These are phyloP conservation scores for Myripristis murdjan DNA, from an alignment of 2,797 vertebrate genomes.

Conservation along the genomic window DNA sequence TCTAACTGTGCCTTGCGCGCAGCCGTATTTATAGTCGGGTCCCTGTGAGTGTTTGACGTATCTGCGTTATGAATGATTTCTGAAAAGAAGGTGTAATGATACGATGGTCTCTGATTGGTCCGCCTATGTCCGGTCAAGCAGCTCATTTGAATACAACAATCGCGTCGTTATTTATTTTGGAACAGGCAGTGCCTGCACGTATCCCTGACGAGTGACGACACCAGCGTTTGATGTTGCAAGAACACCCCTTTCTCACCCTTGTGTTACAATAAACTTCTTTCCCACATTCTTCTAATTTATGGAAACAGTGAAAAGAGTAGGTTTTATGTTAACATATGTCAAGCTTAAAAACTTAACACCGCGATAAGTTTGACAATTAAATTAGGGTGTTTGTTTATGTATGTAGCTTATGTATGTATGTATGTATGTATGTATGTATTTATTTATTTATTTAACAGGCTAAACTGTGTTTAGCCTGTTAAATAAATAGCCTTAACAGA, in stretches of 20 bases:
- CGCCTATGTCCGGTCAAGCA: constrained; percentile 63
- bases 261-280: constrained; percentile 42
- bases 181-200: constrained; percentile 70
- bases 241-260: constrained; percentile 55
- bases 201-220: constrained; percentile 72
- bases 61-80: constrained; percentile 88
- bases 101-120: constrained; percentile 82
- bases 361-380: constrained; percentile 9
- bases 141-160: constrained; percentile 83
- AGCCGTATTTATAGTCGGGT: constrained; percentile 86
- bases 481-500: constrained; percentile 25
- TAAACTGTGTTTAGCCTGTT: constrained; percentile 3
- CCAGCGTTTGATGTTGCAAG: constrained; percentile 75
- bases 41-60: constrained; percentile 85
- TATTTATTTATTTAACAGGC: neutral
- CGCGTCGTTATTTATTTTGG: constrained; percentile 84
- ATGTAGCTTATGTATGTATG: too few species aligned
- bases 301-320: too few species aligned
- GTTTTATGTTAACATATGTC: too few species aligned
- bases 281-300: neutral
- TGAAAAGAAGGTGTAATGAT: constrained; percentile 87
- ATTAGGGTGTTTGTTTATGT: too few species aligned
- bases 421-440: too few species aligned
- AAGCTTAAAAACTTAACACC: neutral
- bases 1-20: constrained; percentile 75